A percentile compares a stretch with the other conserved stretches of the same genome.
phyloP scores from a whole-genome alignment of 1,140 invertebrate species.

The Drosophila baimaii region DNA sequence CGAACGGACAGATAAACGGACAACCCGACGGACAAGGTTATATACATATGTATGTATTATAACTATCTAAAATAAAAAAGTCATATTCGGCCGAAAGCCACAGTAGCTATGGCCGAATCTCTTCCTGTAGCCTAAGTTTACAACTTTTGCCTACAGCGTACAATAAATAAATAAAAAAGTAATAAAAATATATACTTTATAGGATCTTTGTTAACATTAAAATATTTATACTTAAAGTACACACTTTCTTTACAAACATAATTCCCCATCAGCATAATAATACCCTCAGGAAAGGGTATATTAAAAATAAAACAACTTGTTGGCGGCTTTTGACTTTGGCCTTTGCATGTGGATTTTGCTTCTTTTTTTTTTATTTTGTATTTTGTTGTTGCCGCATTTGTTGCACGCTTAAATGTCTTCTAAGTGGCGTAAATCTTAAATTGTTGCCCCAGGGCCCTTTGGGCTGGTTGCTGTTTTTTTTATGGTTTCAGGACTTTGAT shows the following conservation, averaged over 20 bases:
- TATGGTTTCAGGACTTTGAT: constrained; percentile 60
- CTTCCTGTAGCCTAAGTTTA: too few species aligned
- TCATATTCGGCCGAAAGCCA: too few species aligned
- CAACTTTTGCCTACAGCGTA: too few species aligned
- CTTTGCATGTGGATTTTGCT: constrained; percentile 35
- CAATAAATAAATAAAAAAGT: too few species aligned
- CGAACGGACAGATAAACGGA: neutral
- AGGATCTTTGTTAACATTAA: too few species aligned
- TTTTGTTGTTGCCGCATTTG: constrained; percentile 52
- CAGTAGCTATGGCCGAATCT: too few species aligned
- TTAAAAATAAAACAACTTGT: constrained; percentile 19
- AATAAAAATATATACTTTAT: too few species aligned
- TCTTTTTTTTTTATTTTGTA: constrained; percentile 22
- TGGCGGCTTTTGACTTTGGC: constrained; percentile 56
- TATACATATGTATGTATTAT: too few species aligned
- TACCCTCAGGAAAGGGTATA: neutral
- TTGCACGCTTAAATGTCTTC: constrained; percentile 74
- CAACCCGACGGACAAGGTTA: constrained; percentile 7
- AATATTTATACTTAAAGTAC: too few species aligned
- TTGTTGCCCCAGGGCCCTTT: constrained; percentile 61
- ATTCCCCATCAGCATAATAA: neutral
- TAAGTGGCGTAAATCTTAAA: constrained; percentile 77
- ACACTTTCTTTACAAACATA: too few species aligned
- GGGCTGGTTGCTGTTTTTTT: constrained; percentile 42
- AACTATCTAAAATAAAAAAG: too few species aligned